phyloP scores from a whole-genome alignment of 2,888 invertebrate genomes.

The Plebejus argus region DNA sequence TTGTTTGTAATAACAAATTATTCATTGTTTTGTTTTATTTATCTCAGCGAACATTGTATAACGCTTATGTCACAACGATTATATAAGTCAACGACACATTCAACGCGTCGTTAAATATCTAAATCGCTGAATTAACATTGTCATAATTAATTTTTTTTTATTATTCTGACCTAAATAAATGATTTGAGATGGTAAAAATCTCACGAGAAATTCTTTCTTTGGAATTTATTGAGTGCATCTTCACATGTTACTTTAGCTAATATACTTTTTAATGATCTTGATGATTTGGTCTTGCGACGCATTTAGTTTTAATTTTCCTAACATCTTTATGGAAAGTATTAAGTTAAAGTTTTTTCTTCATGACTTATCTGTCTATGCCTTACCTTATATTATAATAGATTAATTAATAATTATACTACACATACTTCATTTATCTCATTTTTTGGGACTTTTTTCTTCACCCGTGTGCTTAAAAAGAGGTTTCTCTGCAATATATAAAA shows the following conservation, averaged over 20 bases:
- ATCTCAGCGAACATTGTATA: constrained; percentile 7
- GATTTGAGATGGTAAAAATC: background rate
- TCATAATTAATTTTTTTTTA: constrained; percentile 1
- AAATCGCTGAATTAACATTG: constrained; percentile 14
- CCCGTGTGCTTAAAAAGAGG: no score
- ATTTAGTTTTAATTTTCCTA: background rate
- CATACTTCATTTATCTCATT: no score
- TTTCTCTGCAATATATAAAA: no score
- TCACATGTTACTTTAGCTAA: background rate
- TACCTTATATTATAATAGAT: no score
- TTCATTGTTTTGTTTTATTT: constrained; percentile 21
- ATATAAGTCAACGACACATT: constrained; percentile 19
- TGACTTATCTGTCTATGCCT: no score
- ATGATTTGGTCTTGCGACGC: background rate
- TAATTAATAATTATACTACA: no score
- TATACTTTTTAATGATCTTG: background rate
- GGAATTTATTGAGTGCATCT: background rate
- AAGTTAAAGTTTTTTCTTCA: no score
- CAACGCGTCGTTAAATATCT: constrained; percentile 20
- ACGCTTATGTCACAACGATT: background rate
- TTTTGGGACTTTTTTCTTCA: no score
- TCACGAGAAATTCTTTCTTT: background rate
- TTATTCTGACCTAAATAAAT: background rate
- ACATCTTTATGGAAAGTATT: no score
- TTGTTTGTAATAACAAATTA: constrained; percentile 14